These are phyloP conservation scores for Mus pahari DNA, from an alignment of 2,113 vertebrate species.

Conservation along the genomic window DNA sequence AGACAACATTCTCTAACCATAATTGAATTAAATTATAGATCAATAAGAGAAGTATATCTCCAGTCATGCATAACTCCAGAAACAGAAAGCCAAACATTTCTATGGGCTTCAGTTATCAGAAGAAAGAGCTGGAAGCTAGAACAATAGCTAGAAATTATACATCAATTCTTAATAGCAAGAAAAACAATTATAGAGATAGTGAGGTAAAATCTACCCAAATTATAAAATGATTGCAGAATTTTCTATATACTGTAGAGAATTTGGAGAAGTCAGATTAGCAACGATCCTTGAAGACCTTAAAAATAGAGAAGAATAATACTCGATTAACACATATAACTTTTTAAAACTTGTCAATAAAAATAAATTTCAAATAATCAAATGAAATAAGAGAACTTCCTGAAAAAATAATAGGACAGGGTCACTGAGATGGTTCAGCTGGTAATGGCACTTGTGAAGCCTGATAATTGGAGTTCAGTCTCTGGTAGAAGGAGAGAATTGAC, in stretches of 20 bases:
- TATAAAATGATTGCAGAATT: background rate
- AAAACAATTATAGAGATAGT: background rate
- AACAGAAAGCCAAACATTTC: background rate
- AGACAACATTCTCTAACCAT: background rate
- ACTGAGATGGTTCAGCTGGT: background rate
- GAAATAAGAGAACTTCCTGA: background rate
- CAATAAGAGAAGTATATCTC: background rate
- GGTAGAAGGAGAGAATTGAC: background rate
- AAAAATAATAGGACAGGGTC: background rate
- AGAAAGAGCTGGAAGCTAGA: background rate
- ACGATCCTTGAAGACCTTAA: background rate
- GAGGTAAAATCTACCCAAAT: background rate
- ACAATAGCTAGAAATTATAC: background rate
- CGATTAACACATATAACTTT: background rate
- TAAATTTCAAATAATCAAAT: background rate
- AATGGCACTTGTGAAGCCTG: background rate
- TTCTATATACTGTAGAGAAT: background rate
- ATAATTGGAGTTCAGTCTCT: background rate
- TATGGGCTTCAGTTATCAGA: background rate
- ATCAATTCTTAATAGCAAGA: background rate
- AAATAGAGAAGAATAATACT: background rate
- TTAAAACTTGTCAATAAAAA: background rate
- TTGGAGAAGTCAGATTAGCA: background rate
- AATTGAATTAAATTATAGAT: constrained; percentile 32
- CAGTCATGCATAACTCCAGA: background rate